A percentile compares a stretch with the other conserved stretches of the same genome.
These are phyloP conservation scores for Tylochromis polylepis DNA, from an alignment of 2,113 vertebrate genomes.

Conservation along the genomic window DNA sequence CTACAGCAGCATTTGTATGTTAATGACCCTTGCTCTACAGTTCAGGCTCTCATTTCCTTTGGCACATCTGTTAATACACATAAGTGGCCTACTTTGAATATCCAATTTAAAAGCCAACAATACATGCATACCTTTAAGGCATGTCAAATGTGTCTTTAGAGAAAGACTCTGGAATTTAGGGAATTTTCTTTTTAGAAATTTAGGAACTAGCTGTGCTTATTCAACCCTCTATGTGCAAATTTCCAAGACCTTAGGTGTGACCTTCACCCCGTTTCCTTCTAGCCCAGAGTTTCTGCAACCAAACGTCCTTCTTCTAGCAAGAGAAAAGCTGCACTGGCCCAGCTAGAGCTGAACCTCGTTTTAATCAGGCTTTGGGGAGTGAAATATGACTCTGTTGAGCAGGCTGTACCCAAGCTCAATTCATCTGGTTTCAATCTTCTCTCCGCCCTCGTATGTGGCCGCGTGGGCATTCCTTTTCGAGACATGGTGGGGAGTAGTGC, in stretches of 20 bases:
- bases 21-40: constrained; percentile 28
- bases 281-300: constrained; percentile 28
- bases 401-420: constrained; percentile 56
- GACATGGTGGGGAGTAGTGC: constrained; percentile 20
- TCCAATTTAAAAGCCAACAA: constrained; percentile 6
- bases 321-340: constrained; percentile 45
- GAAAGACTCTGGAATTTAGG: background rate
- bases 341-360: constrained; percentile 52
- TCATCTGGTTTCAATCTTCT: constrained; percentile 81
- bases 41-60: constrained; percentile 62
- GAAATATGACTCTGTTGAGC: constrained; percentile 67
- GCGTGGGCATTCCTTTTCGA: constrained; percentile 68
- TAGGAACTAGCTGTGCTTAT: background rate
- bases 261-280: constrained; percentile 35
- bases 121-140: background rate
- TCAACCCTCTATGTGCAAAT: constrained; percentile 2
- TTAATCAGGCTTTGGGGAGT: constrained; percentile 74
- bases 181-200: background rate
- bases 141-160: background rate
- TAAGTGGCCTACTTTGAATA: constrained; percentile 57
- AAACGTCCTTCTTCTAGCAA: constrained; percentile 34
- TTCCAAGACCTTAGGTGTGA: constrained; percentile 1
- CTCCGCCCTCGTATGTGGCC: constrained; percentile 64
- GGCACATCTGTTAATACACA: constrained; percentile 32
- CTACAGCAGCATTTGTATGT: background rate